Conservation (phyloP, 1,140 invertebrate species). For the Atta colombica region DNA sequence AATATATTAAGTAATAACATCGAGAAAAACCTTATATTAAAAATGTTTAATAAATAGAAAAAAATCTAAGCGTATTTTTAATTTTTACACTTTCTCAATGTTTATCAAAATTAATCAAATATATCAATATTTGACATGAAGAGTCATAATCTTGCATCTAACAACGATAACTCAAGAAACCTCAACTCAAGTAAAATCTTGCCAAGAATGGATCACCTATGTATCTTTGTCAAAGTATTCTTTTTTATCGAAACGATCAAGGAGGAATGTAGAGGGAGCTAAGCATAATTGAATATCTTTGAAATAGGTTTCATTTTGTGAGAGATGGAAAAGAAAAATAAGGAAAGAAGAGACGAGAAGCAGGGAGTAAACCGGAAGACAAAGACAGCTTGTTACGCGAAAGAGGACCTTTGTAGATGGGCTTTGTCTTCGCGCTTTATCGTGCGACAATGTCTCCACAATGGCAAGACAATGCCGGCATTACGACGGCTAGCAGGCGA, state of each 20-base stretch:
- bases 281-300: constrained; percentile 51
- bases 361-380: constrained; percentile 68
- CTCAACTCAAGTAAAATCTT: too few relatives aligned
- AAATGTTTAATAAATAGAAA: too few relatives aligned
- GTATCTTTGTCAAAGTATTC: background rate
- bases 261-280: background rate
- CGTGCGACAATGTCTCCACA: constrained; percentile 82
- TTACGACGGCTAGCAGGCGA: constrained; percentile 79
- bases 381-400: constrained; percentile 78
- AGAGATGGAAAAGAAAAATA: constrained; percentile 21
- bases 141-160: too few relatives aligned
- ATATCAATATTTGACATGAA: too few relatives aligned
- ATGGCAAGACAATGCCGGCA: constrained; percentile 80
- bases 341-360: background rate
- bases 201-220: too few relatives aligned
- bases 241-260: background rate
- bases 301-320: constrained; percentile 44
- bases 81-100: too few relatives aligned
- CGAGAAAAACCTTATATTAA: too few relatives aligned
- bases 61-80: too few relatives aligned
- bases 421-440: constrained; percentile 82
- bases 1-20: too few relatives aligned
- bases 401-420: constrained; percentile 78
- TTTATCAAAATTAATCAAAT: too few relatives aligned
- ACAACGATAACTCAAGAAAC: too few relatives aligned